Base-by-base conservation (phyloP, 1,140 invertebrate species). In the Hyphantria cunea region DNA sequence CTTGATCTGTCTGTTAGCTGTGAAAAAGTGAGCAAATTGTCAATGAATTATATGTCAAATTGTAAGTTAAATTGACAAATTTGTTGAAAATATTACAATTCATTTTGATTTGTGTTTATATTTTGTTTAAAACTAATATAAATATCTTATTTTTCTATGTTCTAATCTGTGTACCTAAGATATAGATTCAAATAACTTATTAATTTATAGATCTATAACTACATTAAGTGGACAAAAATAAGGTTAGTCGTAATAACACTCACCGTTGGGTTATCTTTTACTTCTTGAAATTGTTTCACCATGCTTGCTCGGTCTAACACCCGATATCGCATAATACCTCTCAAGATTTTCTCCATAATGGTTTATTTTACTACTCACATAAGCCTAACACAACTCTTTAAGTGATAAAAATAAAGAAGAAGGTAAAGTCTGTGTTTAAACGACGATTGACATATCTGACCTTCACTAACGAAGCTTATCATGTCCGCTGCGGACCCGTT, bases 241-340 rank as follows among this genome's bases (percentile, higher is more conserved):
- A 74, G 74, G 72, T 72, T 48, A 70, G 66, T 70, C 33, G 34
- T 14, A 34, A 50, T 49, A 34, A 49, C 66, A 91, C 94, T 93
- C 91, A 98, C 97, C 92, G 95, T 94, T 10, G 97, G 97, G 92
- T 97, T 93, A 90, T 98, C 95, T 81, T 92, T 93, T 64, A 98
- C 96, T 93, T 95, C 92, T 87, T 96, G 90, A 88, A 98, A 98
- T 86, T 98, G 96, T 89, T 97, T 94, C 11, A 98, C 96, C 96
- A 98, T 97, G 80, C 93, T 94, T 65, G 94, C 93, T 66, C 95
- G 93, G 61, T 96, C 95, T 37, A 95, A 95, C 52, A 95, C 92
- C 48, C 96, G 93, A 88, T 98, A 98, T 81, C 94, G 93, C 94
- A 98, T 97, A 52, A 98, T 95, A 33, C 97, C 97, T 84, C 94